Conservation (phyloP, 2,797 vertebrate genomes). For the Pelochelys cantorii region DNA sequence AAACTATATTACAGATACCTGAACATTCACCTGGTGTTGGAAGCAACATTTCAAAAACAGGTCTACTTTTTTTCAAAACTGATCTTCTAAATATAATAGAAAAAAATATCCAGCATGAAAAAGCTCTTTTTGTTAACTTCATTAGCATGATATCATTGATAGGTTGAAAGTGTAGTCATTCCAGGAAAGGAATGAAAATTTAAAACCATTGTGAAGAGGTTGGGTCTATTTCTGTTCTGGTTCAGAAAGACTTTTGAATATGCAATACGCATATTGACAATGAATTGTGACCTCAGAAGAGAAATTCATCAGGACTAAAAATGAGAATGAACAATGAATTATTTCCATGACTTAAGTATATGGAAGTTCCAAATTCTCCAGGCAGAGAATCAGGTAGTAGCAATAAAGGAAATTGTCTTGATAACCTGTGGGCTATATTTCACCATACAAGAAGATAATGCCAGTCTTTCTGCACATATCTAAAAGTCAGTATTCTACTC, state of each 20-base stretch:
- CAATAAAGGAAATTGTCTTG: background rate
- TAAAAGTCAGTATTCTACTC: background rate
- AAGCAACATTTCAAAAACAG: background rate
- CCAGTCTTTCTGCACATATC: background rate
- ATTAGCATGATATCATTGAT: constrained; percentile 10
- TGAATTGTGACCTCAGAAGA: background rate
- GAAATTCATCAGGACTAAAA: background rate
- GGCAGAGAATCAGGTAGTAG: background rate
- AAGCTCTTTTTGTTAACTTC: background rate
- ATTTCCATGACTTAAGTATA: background rate
- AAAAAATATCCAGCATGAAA: constrained; percentile 13
- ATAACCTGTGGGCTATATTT: background rate
- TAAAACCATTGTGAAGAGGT: background rate
- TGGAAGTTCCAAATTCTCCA: background rate
- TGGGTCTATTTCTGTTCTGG: background rate
- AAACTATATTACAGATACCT: background rate
- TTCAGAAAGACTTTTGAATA: background rate
- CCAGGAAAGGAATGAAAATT: background rate
- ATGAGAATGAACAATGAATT: background rate
- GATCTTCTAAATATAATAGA: background rate
- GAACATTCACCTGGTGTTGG: background rate
- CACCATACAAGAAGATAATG: background rate
- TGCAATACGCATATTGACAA: background rate
- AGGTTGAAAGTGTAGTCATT: background rate
- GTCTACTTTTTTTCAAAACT: constrained; percentile 3